phyloP scores from a whole-genome alignment of 1,140 invertebrate species.

The Tetragnatha versicolor region DNA sequence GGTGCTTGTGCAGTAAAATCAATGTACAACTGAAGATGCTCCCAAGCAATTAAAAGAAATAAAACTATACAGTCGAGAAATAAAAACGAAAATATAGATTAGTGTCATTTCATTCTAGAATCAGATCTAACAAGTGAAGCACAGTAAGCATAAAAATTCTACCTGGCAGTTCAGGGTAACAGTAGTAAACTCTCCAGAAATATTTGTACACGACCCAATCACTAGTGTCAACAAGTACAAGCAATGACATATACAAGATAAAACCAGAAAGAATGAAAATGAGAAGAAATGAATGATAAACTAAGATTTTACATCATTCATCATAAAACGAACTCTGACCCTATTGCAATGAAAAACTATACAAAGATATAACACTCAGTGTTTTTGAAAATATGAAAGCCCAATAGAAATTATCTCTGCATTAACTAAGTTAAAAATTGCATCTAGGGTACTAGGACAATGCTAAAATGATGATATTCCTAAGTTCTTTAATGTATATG shows the following conservation, averaged over 20 bases:
- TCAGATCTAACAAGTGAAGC: constrained; percentile 52
- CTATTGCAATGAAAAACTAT: too few relatives aligned
- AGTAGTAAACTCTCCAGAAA: constrained; percentile 48
- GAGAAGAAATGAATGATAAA: too few relatives aligned
- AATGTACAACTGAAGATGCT: neutral
- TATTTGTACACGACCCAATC: constrained; percentile 16
- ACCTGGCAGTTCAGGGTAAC: constrained; percentile 45
- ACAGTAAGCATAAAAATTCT: constrained; percentile 47
- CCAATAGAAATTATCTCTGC: too few relatives aligned
- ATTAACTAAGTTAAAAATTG: too few relatives aligned
- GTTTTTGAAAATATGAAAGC: too few relatives aligned
- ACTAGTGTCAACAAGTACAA: constrained; percentile 34
- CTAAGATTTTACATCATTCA: too few relatives aligned
- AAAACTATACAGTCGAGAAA: neutral
- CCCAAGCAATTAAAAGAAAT: too few relatives aligned
- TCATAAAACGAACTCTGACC: too few relatives aligned
- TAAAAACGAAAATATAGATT: constrained; percentile 20
- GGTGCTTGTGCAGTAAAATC: neutral
- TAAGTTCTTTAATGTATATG: constrained; percentile 31
- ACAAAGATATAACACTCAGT: too few relatives aligned
- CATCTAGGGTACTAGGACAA: too few relatives aligned
- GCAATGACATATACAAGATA: constrained; percentile 34
- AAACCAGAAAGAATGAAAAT: constrained; percentile 9
- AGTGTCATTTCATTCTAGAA: constrained; percentile 2
- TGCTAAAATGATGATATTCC: neutral